Percentiles rank a stretch among this genome's conserved stretches.
Conservation (phyloP, 2,113 vertebrate species). For the Turnix velox region DNA sequence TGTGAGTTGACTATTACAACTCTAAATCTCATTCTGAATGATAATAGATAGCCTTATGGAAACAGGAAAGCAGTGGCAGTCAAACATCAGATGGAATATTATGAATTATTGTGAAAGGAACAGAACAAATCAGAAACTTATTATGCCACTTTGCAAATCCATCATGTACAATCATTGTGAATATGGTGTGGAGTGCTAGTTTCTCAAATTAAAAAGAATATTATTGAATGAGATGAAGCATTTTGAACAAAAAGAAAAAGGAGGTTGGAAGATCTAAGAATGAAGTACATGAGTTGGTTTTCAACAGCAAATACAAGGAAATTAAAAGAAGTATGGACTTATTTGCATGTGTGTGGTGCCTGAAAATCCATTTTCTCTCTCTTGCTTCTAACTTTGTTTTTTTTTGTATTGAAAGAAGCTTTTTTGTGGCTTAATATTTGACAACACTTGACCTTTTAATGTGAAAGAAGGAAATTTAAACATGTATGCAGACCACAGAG, state of each 20-base stretch:
- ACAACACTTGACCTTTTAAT: background rate
- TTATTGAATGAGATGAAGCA: constrained; percentile 3
- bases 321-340: background rate
- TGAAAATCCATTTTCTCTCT: background rate
- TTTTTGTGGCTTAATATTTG: background rate
- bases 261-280: background rate
- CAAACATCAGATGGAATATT: constrained; percentile 28
- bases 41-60: constrained; percentile 44
- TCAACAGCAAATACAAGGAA: background rate
- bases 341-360: background rate
- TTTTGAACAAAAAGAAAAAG: background rate
- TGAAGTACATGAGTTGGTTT: background rate
- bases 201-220: constrained; percentile 53
- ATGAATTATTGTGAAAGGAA: constrained; percentile 34
- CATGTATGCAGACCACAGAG: background rate
- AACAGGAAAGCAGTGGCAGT: background rate
- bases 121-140: constrained; percentile 38
- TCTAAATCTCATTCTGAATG: constrained; percentile 29
- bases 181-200: background rate
- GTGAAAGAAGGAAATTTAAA: background rate
- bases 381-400: too few species aligned
- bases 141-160: constrained; percentile 38
- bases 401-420: background rate
- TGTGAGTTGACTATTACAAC: constrained; percentile 2
- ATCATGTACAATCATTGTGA: constrained; percentile 28